A percentile compares a stretch with the other conserved stretches of the same genome.
phyloP scores from a whole-genome alignment of 2,113 vertebrate genomes.

The Ptychochromis oligacanthus region DNA sequence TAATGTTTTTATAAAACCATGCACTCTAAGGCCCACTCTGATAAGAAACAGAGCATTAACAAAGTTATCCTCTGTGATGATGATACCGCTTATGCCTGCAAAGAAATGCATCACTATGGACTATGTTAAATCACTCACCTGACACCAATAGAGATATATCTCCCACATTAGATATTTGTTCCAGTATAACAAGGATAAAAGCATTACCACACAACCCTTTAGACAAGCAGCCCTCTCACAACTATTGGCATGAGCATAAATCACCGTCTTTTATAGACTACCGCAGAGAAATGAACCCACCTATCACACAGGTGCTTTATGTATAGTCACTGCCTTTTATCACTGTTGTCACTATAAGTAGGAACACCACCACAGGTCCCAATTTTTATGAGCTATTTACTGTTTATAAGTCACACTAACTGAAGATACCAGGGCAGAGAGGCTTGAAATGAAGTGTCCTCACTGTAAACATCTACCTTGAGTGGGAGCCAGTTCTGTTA shows the following conservation, averaged over 20 bases:
- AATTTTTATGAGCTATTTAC: slow-evolving; percentile 38
- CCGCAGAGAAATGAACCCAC: slow-evolving; percentile 1
- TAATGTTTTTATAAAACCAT: neutral
- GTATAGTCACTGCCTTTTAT: slow-evolving; percentile 13
- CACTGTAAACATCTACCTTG: slow-evolving; percentile 40
- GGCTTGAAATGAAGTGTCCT: slow-evolving; percentile 56
- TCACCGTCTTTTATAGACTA: slow-evolving; percentile 28
- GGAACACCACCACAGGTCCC: neutral
- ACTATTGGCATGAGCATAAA: slow-evolving; percentile 36
- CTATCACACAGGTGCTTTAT: slow-evolving; percentile 21
- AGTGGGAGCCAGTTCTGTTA: slow-evolving; percentile 27
- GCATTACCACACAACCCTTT: slow-evolving; percentile 13
- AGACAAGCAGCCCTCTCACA: slow-evolving; percentile 25
- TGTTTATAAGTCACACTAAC: slow-evolving; percentile 23
- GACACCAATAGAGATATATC: slow-evolving; percentile 10
- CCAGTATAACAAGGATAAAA: slow-evolving; percentile 30
- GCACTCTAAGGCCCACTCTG: neutral
- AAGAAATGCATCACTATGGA: slow-evolving; percentile 1
- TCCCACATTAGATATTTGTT: slow-evolving; percentile 26
- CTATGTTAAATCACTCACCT: slow-evolving; percentile 6
- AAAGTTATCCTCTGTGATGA: neutral
- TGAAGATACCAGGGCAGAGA: slow-evolving; percentile 21
- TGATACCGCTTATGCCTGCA: neutral
- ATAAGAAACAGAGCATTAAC: neutral
- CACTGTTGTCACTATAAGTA: slow-evolving; percentile 3